These are phyloP conservation scores for Brachionus rubens DNA, from an alignment of 1,140 invertebrate species.

Conservation along the genomic window DNA sequence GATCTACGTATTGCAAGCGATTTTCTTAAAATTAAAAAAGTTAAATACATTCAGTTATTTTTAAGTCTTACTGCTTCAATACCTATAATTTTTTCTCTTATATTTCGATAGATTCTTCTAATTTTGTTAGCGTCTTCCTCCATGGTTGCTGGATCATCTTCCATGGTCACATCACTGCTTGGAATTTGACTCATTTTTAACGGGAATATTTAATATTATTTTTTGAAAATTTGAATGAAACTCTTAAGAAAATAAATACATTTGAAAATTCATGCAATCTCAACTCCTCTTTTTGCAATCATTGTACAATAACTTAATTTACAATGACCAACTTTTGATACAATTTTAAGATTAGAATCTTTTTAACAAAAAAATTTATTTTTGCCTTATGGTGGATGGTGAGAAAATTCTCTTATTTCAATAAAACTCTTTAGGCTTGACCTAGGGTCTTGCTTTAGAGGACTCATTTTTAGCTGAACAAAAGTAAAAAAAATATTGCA, in stretches of 20 bases:
- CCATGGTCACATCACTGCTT: background rate
- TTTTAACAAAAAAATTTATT: too few relatives aligned
- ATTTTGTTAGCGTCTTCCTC: slow-evolving; percentile 43
- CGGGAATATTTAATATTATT: background rate
- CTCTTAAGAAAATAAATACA: too few relatives aligned
- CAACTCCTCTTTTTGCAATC: too few relatives aligned
- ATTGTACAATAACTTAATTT: too few relatives aligned
- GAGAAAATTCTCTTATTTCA: too few relatives aligned
- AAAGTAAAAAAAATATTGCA: background rate
- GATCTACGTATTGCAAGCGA: slow-evolving; percentile 30
- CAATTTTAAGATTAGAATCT: too few relatives aligned
- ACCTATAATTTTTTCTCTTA: slow-evolving; percentile 40
- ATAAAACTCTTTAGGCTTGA: too few relatives aligned
- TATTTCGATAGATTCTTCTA: slow-evolving; percentile 23
- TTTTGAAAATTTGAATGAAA: background rate
- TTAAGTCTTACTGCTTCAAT: too few relatives aligned
- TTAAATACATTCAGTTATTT: background rate
- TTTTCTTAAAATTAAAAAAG: slow-evolving; percentile 22
- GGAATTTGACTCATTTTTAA: background rate
- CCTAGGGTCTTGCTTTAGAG: too few relatives aligned
- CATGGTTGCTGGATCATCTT: background rate
- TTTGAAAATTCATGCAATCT: too few relatives aligned
- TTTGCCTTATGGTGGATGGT: too few relatives aligned
- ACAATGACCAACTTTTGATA: too few relatives aligned
- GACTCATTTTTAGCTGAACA: background rate